A percentile compares a stretch with the other conserved stretches of the same genome.
Evolutionary conservation across 2,113 vertebrate species (phyloP).

Genomic region (Genyomyrus donnyi): DNA sequence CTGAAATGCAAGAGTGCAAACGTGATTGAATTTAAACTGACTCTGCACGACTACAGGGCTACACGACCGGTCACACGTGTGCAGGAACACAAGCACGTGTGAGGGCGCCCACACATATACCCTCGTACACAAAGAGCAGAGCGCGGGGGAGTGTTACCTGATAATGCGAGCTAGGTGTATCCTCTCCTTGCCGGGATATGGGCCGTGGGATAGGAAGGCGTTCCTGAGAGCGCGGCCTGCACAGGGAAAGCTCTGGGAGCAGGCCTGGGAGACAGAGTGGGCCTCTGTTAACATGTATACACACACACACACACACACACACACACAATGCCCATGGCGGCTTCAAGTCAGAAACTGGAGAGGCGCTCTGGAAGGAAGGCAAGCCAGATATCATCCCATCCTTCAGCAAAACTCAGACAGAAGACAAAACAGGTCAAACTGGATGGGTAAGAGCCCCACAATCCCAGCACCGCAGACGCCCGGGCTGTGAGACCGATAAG

Average conservation of each 20-base stretch:
- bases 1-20: background rate
- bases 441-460: background rate
- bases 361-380: background rate
- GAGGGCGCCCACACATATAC: background rate
- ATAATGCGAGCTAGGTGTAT: slow-evolving; percentile 85
- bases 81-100: background rate
- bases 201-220: slow-evolving; percentile 79
- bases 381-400: background rate
- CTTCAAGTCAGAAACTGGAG: background rate
- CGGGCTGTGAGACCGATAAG: background rate
- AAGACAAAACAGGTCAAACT: background rate
- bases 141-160: slow-evolving; percentile 44
- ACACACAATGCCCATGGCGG: background rate
- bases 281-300: background rate
- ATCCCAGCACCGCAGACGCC: background rate
- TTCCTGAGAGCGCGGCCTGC: slow-evolving; percentile 87
- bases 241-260: slow-evolving; percentile 88
- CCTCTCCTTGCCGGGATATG: slow-evolving; percentile 90
- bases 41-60: background rate
- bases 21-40: background rate
- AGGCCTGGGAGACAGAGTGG: slow-evolving; percentile 66
- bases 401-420: background rate
- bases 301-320: background rate
- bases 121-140: background rate
- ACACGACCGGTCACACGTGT: background rate